Conservation (phyloP, 1,140 invertebrate species). For the Psix sp. region DNA sequence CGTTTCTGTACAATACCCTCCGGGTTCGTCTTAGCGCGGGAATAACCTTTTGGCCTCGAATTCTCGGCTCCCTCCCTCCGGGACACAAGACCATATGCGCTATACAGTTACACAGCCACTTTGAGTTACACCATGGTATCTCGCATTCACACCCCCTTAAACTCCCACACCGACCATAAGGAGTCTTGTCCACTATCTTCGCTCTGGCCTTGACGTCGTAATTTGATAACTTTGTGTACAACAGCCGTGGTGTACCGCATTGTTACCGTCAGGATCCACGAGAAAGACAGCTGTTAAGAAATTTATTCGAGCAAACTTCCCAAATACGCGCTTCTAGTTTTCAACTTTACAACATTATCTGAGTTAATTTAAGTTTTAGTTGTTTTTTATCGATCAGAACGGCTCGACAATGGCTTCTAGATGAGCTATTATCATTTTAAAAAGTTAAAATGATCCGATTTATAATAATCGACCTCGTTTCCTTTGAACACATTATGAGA, state of each 20-base stretch:
- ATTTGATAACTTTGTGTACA: constrained; percentile 62
- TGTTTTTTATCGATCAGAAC: neutral
- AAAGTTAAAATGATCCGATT: no score
- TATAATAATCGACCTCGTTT: no score
- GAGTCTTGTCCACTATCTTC: constrained; percentile 58
- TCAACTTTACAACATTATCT: constrained; percentile 27
- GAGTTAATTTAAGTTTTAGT: neutral
- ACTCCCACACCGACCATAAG: constrained; percentile 60
- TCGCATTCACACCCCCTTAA: constrained; percentile 53
- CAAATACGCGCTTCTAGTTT: constrained; percentile 26
- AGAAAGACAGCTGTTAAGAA: constrained; percentile 56
- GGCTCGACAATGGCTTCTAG: no score
- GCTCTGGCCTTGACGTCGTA: constrained; percentile 57
- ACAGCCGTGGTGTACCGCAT: constrained; percentile 47
- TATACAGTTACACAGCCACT: constrained; percentile 57
- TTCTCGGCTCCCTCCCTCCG: constrained; percentile 1
- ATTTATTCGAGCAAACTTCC: constrained; percentile 52
- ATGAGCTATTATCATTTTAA: no score
- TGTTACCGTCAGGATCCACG: constrained; percentile 53
- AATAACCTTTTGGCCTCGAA: constrained; percentile 54
- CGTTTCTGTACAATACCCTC: constrained; percentile 64
- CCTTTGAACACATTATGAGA: no score
- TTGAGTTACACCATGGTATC: constrained; percentile 56
- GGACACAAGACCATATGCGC: constrained; percentile 22
- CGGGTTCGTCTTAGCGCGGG: constrained; percentile 56